Evolutionary conservation across 2,888 invertebrate species (phyloP).

Genomic region (Aspidiotus destructor): DNA sequence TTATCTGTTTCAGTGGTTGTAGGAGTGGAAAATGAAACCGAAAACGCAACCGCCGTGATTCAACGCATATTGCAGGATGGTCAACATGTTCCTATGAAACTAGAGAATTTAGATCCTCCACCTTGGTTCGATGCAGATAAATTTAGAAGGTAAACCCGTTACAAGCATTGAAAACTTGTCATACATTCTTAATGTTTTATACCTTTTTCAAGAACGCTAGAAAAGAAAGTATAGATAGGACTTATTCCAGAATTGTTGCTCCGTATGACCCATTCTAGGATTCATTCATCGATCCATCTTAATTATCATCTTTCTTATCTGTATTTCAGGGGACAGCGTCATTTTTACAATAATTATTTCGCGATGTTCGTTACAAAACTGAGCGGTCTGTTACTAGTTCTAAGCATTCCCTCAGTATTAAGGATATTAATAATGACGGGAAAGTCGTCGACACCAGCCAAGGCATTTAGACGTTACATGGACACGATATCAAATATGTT

Average conservation of each 20-base stretch:
- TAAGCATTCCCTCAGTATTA: slow-evolving; percentile 65
- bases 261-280: too few relatives aligned
- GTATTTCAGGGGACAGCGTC: slow-evolving; percentile 58
- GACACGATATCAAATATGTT: slow-evolving; percentile 66
- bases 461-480: slow-evolving; percentile 52
- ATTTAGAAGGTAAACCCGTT: slow-evolving; percentile 50
- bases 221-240: too few relatives aligned
- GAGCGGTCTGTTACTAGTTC: slow-evolving; percentile 61
- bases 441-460: slow-evolving; percentile 37
- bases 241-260: too few relatives aligned
- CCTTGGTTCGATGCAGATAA: slow-evolving; percentile 57
- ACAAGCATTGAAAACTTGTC: too few relatives aligned
- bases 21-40: slow-evolving; percentile 19
- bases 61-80: slow-evolving; percentile 34
- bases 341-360: slow-evolving; percentile 60
- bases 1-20: slow-evolving; percentile 25
- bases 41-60: slow-evolving; percentile 2
- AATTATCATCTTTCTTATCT: slow-evolving; percentile 18
- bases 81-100: slow-evolving; percentile 33
- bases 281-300: too few relatives aligned
- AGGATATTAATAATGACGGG: slow-evolving; percentile 37
- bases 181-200: too few relatives aligned
- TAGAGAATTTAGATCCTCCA: slow-evolving; percentile 42
- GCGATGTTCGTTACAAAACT: slow-evolving; percentile 62
- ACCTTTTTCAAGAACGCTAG: too few relatives aligned